Evolutionary conservation across 1,140 invertebrate species (phyloP).

Genomic region (Drosophila bifasciata): DNA sequence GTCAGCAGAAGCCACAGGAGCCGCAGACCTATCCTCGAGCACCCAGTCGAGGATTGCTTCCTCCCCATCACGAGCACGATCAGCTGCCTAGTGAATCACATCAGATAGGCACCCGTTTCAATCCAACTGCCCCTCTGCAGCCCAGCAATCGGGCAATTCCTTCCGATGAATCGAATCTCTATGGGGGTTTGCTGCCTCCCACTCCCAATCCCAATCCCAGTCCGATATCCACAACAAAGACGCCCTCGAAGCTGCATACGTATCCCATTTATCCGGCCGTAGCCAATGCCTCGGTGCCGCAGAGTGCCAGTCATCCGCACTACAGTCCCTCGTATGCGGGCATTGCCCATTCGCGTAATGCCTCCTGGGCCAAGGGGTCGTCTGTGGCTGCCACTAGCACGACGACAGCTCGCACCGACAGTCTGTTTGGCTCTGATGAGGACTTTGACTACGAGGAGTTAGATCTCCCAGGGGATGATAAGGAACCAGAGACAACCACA

Average conservation of each 20-base stretch:
- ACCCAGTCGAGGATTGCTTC: slow-evolving; percentile 4
- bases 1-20: slow-evolving; percentile 10
- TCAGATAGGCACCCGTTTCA: slow-evolving; percentile 4
- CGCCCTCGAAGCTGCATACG: slow-evolving; percentile 37
- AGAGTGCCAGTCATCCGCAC: slow-evolving; percentile 52
- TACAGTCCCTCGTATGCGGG: slow-evolving; percentile 75
- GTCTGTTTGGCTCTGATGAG: not conserved
- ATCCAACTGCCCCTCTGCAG: not conserved
- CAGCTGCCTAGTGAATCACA: slow-evolving; percentile 28
- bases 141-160: not conserved
- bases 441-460: slow-evolving; percentile 49
- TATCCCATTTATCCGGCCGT: slow-evolving; percentile 57
- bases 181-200: slow-evolving; percentile 54
- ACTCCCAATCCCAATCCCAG: not conserved
- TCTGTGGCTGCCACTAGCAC: slow-evolving; percentile 28
- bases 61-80: slow-evolving; percentile 12
- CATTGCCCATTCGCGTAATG: slow-evolving; percentile 70
- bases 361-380: slow-evolving; percentile 59
- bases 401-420: slow-evolving; percentile 31
- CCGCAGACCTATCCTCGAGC: not conserved
- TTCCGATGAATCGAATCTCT: slow-evolving; percentile 58
- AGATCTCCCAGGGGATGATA: not conserved
- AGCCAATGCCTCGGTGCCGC: slow-evolving; percentile 28
- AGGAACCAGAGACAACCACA: slow-evolving; percentile 8
- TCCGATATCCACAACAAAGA: slow-evolving; percentile 1